A percentile compares a stretch with the other conserved stretches of the same genome.
These are phyloP conservation scores for Pinctada fucata DNA, from an alignment of 2,888 invertebrate species.

Conservation along the genomic window DNA sequence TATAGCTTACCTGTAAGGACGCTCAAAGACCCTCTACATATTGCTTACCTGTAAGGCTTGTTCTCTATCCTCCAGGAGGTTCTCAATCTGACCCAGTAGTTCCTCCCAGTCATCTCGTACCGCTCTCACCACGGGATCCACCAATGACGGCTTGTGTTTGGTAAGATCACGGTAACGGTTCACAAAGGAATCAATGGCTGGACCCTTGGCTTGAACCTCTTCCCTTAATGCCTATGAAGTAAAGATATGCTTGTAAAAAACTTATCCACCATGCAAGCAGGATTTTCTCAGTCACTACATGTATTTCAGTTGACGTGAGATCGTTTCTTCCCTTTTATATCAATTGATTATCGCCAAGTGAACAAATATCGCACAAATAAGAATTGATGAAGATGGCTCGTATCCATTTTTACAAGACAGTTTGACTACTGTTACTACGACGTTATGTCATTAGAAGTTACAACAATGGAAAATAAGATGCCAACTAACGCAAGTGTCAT, in stretches of 20 bases:
- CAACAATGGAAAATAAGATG: too few relatives aligned
- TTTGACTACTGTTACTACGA: too few relatives aligned
- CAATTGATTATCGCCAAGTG: too few relatives aligned
- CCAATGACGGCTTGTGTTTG: conserved; percentile 65
- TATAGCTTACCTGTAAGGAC: too few relatives aligned
- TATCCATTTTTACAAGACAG: too few relatives aligned
- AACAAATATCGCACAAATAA: too few relatives aligned
- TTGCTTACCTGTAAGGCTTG: conserved; percentile 48
- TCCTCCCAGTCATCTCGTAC: conserved; percentile 69
- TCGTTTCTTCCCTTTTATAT: too few relatives aligned
- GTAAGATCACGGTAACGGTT: conserved; percentile 64
- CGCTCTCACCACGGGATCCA: conserved; percentile 69
- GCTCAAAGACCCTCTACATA: background rate
- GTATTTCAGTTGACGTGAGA: too few relatives aligned
- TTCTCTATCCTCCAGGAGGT: conserved; percentile 63
- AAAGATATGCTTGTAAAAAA: background rate
- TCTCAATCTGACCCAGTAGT: conserved; percentile 66
- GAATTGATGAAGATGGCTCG: too few relatives aligned
- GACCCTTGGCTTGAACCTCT: conserved; percentile 87
- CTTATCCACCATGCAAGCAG: background rate
- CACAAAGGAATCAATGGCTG: conserved; percentile 80
- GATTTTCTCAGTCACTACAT: too few relatives aligned
- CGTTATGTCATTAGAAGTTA: too few relatives aligned
- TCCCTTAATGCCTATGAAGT: conserved; percentile 85
- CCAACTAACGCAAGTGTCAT: too few relatives aligned